A percentile compares a stretch with the other conserved stretches of the same genome.
phyloP scores from a whole-genome alignment of 2,888 invertebrate species.

The Synanthedon andrenaeformis region DNA sequence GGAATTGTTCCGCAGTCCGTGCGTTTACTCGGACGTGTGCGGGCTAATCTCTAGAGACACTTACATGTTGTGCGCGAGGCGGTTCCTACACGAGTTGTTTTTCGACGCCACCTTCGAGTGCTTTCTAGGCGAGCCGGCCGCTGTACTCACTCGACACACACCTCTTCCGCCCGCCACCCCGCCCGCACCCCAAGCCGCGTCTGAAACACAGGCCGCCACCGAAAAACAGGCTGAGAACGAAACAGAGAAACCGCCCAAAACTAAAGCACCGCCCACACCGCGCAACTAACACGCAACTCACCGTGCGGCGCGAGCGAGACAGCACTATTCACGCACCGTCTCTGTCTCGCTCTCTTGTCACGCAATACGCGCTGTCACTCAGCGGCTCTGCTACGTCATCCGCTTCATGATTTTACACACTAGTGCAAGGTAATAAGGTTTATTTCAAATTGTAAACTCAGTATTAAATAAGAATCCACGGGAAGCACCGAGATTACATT shows the following conservation, averaged over 20 bases:
- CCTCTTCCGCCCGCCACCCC: conserved; percentile 6
- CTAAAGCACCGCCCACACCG: not conserved
- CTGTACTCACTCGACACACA: conserved; percentile 49
- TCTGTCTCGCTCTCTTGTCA: too few relatives aligned
- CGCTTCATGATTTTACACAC: too few relatives aligned
- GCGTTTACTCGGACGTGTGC: conserved; percentile 93
- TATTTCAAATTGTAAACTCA: too few relatives aligned
- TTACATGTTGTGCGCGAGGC: conserved; percentile 84
- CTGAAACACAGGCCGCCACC: too few relatives aligned
- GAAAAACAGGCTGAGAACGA: not conserved
- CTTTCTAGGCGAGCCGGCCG: conserved; percentile 63
- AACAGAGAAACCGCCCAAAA: too few relatives aligned
- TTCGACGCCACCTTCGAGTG: conserved; percentile 83
- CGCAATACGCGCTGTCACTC: too few relatives aligned
- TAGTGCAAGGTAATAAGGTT: too few relatives aligned
- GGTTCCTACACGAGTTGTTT: conserved; percentile 94
- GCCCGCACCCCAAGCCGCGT: conserved; percentile 6
- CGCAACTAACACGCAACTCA: not conserved
- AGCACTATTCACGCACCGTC: not conserved
- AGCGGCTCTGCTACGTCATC: too few relatives aligned
- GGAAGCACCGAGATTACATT: too few relatives aligned
- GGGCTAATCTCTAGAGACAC: conserved; percentile 81
- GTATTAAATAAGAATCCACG: too few relatives aligned
- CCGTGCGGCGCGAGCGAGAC: not conserved
- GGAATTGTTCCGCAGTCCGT: conserved; percentile 83